Conservation (phyloP, 2,888 invertebrate species). For the Eurytoma adleriae region DNA sequence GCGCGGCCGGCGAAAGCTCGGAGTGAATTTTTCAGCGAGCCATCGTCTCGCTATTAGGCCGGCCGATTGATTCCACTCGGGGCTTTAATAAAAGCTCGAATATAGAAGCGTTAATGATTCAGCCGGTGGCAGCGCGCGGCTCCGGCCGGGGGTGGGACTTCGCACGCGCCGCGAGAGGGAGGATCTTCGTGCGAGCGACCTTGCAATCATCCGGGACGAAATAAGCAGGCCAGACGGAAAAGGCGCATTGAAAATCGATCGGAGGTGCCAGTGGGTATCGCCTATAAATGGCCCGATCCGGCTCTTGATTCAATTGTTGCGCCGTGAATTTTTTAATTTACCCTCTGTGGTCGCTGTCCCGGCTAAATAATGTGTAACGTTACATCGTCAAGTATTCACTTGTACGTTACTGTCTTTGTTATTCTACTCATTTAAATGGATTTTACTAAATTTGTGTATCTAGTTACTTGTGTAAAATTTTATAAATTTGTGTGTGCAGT, state of each 20-base stretch:
- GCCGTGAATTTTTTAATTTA: too few species aligned
- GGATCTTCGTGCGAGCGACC: not conserved
- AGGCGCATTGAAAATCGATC: slow-evolving; percentile 11
- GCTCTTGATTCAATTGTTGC: too few species aligned
- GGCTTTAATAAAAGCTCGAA: not conserved
- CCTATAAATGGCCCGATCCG: too few species aligned
- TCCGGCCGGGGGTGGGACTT: not conserved
- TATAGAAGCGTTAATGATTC: not conserved
- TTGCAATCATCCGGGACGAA: slow-evolving; percentile 10
- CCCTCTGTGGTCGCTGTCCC: too few species aligned
- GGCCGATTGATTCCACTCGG: not conserved
- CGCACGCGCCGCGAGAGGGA: not conserved
- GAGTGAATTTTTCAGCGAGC: not conserved
- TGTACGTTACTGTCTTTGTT: too few species aligned
- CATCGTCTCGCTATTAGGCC: not conserved
- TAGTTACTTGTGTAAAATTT: too few species aligned
- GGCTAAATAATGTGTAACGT: too few species aligned
- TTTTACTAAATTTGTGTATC: too few species aligned
- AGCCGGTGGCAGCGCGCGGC: not conserved
- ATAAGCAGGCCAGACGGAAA: not conserved
- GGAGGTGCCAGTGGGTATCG: not conserved
- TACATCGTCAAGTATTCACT: too few species aligned
- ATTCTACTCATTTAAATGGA: too few species aligned
- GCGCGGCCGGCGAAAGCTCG: too few species aligned
- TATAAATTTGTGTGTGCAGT: too few species aligned